Evolutionary conservation across 2,113 vertebrate species (phyloP).

Genomic region (Hippocampus zosterae): DNA sequence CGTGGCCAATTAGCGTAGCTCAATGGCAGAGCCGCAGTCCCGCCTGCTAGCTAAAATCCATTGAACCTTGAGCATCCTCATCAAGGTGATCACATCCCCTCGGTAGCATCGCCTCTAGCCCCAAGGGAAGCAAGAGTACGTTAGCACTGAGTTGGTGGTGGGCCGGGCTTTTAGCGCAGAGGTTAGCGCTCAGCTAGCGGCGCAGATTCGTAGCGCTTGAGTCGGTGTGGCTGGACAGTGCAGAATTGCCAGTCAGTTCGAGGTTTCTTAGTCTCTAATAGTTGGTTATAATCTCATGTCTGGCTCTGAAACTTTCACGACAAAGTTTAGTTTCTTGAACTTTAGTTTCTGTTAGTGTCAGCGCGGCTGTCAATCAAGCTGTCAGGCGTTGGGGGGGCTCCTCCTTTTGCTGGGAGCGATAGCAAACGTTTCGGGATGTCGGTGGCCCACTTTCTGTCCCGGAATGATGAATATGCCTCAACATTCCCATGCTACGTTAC

Average conservation of each 20-base stretch:
- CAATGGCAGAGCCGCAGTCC: not conserved
- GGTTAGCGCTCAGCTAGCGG: too few species aligned
- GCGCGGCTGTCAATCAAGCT: not conserved
- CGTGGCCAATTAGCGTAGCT: not conserved
- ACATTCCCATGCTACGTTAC: conserved; percentile 47
- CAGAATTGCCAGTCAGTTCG: too few species aligned
- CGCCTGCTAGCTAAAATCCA: not conserved
- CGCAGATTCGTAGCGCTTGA: too few species aligned
- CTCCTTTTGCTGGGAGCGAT: not conserved
- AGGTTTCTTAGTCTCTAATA: too few species aligned
- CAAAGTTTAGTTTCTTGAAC: not conserved
- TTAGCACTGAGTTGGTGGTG: too few species aligned
- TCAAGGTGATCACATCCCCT: not conserved
- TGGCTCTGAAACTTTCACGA: not conserved
- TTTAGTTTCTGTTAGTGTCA: not conserved
- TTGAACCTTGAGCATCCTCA: not conserved
- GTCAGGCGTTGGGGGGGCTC: not conserved
- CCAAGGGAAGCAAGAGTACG: not conserved
- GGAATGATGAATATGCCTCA: conserved; percentile 57
- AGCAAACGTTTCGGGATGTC: not conserved
- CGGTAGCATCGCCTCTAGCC: not conserved
- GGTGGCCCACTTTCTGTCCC: conserved; percentile 54
- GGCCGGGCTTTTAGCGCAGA: too few species aligned
- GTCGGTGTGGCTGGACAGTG: too few species aligned
- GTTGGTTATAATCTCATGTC: too few species aligned